phyloP scores from a whole-genome alignment of 1,140 invertebrate genomes.

The Anoplolepis gracilipes region DNA sequence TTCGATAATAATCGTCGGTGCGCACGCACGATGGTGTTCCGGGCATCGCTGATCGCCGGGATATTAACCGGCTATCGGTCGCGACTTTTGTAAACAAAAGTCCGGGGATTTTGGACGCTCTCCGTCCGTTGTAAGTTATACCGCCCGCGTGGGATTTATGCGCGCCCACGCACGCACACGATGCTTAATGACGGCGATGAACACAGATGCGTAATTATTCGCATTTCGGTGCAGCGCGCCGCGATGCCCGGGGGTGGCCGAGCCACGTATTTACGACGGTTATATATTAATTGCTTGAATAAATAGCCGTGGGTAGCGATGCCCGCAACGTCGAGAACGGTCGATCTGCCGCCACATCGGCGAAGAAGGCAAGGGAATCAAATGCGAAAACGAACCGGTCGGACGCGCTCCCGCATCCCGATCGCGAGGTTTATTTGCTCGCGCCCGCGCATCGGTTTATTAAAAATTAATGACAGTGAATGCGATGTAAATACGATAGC shows the following conservation, averaged over 20 bases:
- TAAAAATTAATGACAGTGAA: slow-evolving; percentile 84
- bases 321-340: not conserved
- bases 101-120: not conserved
- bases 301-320: slow-evolving; percentile 78
- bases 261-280: slow-evolving; percentile 83
- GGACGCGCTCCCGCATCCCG: slow-evolving; percentile 67
- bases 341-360: not conserved
- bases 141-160: slow-evolving; percentile 50
- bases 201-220: slow-evolving; percentile 82
- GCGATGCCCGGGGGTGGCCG: slow-evolving; percentile 66
- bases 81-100: slow-evolving; percentile 50
- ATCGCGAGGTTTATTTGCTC: slow-evolving; percentile 71
- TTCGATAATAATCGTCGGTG: slow-evolving; percentile 39
- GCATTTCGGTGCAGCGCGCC: slow-evolving; percentile 75
- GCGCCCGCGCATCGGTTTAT: slow-evolving; percentile 80
- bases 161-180: slow-evolving; percentile 42
- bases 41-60: not conserved
- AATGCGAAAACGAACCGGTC: slow-evolving; percentile 78
- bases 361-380: not conserved
- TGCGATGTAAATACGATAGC: slow-evolving; percentile 81
- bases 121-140: slow-evolving; percentile 22
- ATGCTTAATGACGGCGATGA: slow-evolving; percentile 79
- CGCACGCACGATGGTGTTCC: slow-evolving; percentile 37
- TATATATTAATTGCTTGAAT: slow-evolving; percentile 86
- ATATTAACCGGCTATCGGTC: slow-evolving; percentile 33